phyloP scores from a whole-genome alignment of 2,888 invertebrate species.

The Balanococcus diminutus region DNA sequence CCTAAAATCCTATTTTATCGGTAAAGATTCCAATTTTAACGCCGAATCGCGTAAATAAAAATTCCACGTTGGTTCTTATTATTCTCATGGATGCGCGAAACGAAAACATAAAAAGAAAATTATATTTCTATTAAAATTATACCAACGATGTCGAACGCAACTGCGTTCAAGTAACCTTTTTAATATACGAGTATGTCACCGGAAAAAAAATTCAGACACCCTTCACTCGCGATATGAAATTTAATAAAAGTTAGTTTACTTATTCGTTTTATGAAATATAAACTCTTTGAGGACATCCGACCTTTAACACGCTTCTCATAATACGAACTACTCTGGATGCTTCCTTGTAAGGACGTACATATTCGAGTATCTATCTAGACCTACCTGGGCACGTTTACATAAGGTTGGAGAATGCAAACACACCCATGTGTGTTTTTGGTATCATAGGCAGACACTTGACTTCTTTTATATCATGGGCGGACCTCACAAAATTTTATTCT shows the following conservation, averaged over 20 bases:
- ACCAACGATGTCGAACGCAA: neutral
- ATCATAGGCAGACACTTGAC: no score
- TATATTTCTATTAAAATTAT: constrained; percentile 10
- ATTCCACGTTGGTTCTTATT: neutral
- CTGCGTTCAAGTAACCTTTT: neutral
- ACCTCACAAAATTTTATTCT: no score
- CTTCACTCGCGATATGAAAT: neutral
- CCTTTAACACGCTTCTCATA: neutral
- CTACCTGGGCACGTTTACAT: no score
- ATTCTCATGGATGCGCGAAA: neutral
- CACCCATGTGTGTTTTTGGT: no score
- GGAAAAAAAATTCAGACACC: neutral
- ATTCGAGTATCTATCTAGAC: no score
- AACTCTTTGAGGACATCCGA: neutral
- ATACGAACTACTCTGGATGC: neutral
- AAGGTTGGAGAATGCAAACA: no score
- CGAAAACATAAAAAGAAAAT: neutral
- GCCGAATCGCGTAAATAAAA: neutral
- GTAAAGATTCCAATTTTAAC: neutral
- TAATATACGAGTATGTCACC: neutral
- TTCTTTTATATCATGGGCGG: no score
- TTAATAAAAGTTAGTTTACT: constrained; percentile 22
- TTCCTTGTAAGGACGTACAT: neutral
- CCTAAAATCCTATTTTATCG: neutral
- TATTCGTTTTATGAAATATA: constrained; percentile 2